phyloP scores from a whole-genome alignment of 2,888 invertebrate species.

The Oligia fasciuncula region DNA sequence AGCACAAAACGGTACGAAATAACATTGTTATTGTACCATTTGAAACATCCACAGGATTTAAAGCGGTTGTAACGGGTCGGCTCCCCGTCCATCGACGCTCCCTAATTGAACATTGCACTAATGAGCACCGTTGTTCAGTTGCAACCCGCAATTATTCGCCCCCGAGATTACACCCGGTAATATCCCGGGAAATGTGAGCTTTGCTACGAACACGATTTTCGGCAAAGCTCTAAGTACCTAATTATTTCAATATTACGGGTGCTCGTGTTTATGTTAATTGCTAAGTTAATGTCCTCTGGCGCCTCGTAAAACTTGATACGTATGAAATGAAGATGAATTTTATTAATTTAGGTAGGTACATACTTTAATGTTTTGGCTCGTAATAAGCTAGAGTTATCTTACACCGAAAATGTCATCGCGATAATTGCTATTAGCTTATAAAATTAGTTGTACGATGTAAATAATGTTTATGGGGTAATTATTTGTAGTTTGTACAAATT shows the following conservation, averaged over 20 bases:
- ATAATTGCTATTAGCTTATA: neutral
- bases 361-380: slow-evolving; percentile 14
- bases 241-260: slow-evolving; percentile 69
- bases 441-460: neutral
- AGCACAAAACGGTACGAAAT: slow-evolving; percentile 59
- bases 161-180: slow-evolving; percentile 83
- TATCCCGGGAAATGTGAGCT: slow-evolving; percentile 81
- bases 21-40: slow-evolving; percentile 70
- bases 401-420: slow-evolving; percentile 8
- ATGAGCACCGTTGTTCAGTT: slow-evolving; percentile 88
- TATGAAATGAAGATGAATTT: slow-evolving; percentile 48
- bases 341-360: slow-evolving; percentile 39
- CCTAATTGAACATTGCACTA: slow-evolving; percentile 89
- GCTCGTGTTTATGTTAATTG: slow-evolving; percentile 61
- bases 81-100: slow-evolving; percentile 77
- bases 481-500: slow-evolving; percentile 1
- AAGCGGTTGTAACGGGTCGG: slow-evolving; percentile 72
- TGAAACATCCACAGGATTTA: slow-evolving; percentile 68
- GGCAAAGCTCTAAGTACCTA: slow-evolving; percentile 72
- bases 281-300: slow-evolving; percentile 50
- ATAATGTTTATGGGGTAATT: neutral
- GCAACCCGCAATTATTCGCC: slow-evolving; percentile 87
- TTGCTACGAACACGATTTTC: slow-evolving; percentile 75
- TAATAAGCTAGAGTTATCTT: slow-evolving; percentile 2
- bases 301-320: slow-evolving; percentile 54